phyloP scores from a whole-genome alignment of 1,140 invertebrate species.

The Chrysopa pallens region DNA sequence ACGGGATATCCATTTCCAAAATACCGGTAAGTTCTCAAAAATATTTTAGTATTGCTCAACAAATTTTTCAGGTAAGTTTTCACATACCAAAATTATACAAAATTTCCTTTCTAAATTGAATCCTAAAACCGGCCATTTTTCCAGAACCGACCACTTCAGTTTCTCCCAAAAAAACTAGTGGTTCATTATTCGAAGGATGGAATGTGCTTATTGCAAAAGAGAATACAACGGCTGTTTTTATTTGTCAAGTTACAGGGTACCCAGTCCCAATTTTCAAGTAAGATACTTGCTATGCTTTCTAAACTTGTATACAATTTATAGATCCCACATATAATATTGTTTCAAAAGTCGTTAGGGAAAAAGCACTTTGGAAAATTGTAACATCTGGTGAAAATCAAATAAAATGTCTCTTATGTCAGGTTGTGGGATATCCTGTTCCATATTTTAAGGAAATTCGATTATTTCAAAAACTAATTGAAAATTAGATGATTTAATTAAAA shows the following conservation, averaged over 20 bases:
- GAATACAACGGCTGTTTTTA: slow-evolving; percentile 35
- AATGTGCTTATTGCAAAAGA: slow-evolving; percentile 40
- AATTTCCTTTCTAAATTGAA: not conserved
- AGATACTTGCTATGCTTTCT: slow-evolving; percentile 3
- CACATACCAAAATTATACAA: too few species aligned
- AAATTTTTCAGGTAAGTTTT: too few species aligned
- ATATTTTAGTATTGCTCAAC: too few species aligned
- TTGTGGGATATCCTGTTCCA: slow-evolving; percentile 43
- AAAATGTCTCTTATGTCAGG: slow-evolving; percentile 36
- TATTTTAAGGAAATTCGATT: slow-evolving; percentile 34
- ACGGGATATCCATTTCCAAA: too few species aligned
- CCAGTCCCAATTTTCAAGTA: slow-evolving; percentile 50
- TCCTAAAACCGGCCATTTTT: slow-evolving; percentile 8
- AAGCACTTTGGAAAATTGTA: slow-evolving; percentile 41
- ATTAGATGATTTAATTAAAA: not conserved
- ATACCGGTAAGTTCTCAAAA: too few species aligned
- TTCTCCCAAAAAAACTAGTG: slow-evolving; percentile 36
- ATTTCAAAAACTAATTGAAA: too few species aligned
- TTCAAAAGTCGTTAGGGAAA: slow-evolving; percentile 39
- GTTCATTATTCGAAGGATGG: slow-evolving; percentile 39
- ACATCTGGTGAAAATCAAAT: slow-evolving; percentile 26
- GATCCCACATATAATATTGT: slow-evolving; percentile 47
- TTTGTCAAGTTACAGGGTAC: slow-evolving; percentile 45
- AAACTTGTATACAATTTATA: slow-evolving; percentile 15
- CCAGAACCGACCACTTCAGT: slow-evolving; percentile 30